phyloP scores from a whole-genome alignment of 37 sponge, comb jelly and placozoan genomes.

The Halichondria panicea region DNA sequence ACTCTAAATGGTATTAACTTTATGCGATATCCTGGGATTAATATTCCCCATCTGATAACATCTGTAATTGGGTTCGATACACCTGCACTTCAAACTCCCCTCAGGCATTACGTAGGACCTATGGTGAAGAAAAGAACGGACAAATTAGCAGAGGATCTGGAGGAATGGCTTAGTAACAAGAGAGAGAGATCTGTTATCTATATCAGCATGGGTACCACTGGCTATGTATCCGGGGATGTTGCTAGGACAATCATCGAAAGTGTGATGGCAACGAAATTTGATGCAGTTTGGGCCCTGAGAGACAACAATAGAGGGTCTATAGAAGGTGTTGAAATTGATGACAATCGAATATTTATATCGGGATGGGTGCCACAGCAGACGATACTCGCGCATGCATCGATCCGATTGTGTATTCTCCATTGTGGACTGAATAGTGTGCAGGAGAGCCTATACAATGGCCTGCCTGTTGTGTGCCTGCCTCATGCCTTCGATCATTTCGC shows the following conservation, averaged over 20 bases:
- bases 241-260: constrained; percentile 5
- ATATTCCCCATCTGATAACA: not conserved
- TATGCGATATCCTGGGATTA: not conserved
- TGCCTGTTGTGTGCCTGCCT: constrained; percentile 50
- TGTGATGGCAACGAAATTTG: constrained; percentile 13
- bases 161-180: constrained; percentile 16
- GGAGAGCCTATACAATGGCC: constrained; percentile 15
- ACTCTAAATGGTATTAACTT: not conserved
- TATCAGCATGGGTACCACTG: constrained; percentile 32
- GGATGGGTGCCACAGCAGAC: constrained; percentile 47
- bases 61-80: constrained; percentile 3
- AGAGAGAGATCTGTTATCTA: constrained; percentile 10
- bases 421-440: constrained; percentile 33
- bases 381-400: constrained; percentile 29
- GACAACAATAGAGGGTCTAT: constrained; percentile 13
- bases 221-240: not conserved
- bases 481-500: constrained; percentile 28
- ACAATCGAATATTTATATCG: constrained; percentile 21
- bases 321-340: constrained; percentile 19
- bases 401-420: constrained; percentile 45
- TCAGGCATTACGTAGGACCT: constrained; percentile 10
- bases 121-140: not conserved
- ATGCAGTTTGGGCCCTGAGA: constrained; percentile 42
- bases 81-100: not conserved
- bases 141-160: not conserved